Base-by-base conservation (phyloP, 2,113 vertebrate species). In the Proterorhinus semilunaris region DNA sequence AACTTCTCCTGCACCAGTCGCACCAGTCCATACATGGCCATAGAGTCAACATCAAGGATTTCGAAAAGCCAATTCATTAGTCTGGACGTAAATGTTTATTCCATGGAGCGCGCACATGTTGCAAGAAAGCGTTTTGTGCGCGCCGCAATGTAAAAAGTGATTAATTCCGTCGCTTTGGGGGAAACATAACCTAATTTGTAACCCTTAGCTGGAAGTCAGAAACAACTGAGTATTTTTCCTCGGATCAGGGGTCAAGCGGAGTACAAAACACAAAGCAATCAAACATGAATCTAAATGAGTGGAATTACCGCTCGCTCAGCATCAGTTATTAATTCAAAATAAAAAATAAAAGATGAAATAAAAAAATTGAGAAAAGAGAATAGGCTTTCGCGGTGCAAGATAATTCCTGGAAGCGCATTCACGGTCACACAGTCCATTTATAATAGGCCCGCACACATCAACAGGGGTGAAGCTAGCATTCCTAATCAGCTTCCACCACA, bases 201-300 rank as follows among this genome's bases (percentile, higher is more conserved):
- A 68, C 66, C 62, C 67, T 79, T 59, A 46, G 52, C 65, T 59
- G 64, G 49, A 58, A 81, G 70, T 63, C 50, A 59, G n/a, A 50
- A 59, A 82, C 57, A 78, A 71, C 27, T 62, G 55, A 21, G 65
- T 67, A 45, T 7, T 74, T 66, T 68, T 67, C 79, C 48, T 57
- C 55, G 64, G 75, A 76, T 61, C 8, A 46, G 51, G 66, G 79
- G 80, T 86, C 79, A 87, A 79, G 81, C 8, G 45, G 50, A 62
- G 69, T 80, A 76, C 78, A 80, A 77, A 82, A 69, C 66, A 52
- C 53, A 69, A 84, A 73, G 72, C 80, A 81, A 86, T 84, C 72
- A 77, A 74, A 75, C 73, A 81, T 74, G 78, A 85, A 86, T 81
- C 69, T 74, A 81, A 86, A 84, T 78, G 66, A 83, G 69, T 72